Conservation (phyloP, 2,888 invertebrate genomes). For the Lepidonotus clava region DNA sequence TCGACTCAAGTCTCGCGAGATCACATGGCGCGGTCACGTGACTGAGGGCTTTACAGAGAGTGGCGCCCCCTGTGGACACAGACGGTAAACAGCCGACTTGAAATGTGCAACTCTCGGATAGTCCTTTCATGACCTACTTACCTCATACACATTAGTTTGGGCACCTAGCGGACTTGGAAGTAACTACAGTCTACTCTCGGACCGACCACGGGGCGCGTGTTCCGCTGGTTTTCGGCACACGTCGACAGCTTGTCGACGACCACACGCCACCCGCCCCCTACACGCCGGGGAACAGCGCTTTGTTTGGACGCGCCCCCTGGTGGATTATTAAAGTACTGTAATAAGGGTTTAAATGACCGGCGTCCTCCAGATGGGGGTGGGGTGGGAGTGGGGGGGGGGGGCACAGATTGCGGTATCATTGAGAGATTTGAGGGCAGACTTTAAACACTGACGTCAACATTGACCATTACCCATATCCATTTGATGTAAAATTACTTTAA, state of each 20-base stretch:
- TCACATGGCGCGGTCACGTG: conserved; percentile 41
- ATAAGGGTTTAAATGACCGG: not conserved
- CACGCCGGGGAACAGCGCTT: not conserved
- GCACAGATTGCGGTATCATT: no score
- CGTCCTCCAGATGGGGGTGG: not conserved
- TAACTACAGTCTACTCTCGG: not conserved
- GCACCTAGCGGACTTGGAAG: no score
- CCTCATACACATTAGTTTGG: no score
- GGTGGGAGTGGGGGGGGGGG: not conserved
- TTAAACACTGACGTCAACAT: no score
- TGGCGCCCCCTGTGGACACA: no score
- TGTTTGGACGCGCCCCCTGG: not conserved
- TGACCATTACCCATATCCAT: no score
- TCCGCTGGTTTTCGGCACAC: not conserved
- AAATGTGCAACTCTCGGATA: no score
- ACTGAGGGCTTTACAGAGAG: not conserved
- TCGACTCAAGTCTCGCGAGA: conserved; percentile 15
- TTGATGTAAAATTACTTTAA: no score
- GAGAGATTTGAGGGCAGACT: no score
- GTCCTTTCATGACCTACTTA: no score
- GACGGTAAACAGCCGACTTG: no score
- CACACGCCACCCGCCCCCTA: not conserved
- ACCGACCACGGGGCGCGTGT: not conserved
- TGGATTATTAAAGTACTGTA: not conserved
- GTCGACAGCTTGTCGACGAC: conserved; percentile 1